Conservation (phyloP, 2,113 vertebrate genomes). For the Siniperca chuatsi region DNA sequence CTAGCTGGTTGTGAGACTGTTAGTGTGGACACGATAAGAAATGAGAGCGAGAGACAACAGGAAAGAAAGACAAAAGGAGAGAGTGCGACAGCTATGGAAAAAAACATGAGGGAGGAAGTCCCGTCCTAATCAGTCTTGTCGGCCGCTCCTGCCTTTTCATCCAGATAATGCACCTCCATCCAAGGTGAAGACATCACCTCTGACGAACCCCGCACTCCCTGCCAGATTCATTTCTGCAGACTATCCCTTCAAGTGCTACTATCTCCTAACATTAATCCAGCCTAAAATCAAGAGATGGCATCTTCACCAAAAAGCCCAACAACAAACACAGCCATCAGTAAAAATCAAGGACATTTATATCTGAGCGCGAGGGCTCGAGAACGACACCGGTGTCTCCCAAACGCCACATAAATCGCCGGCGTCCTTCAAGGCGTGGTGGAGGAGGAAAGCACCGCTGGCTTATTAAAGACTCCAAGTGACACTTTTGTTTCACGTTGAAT, state of each 20-base stretch:
- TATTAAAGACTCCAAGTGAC: conserved; percentile 11
- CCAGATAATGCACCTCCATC: conserved; percentile 64
- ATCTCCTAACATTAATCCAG: conserved; percentile 39
- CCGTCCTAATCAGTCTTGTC: conserved; percentile 39
- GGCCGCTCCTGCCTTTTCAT: conserved; percentile 56
- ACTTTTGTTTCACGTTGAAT: conserved; percentile 12
- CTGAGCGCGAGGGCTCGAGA: background rate
- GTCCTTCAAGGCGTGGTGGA: background rate
- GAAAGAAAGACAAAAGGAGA: background rate
- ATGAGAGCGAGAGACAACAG: background rate
- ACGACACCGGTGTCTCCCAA: background rate
- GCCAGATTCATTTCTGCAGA: conserved; percentile 62
- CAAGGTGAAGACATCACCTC: conserved; percentile 72
- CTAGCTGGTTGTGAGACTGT: background rate
- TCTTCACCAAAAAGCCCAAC: background rate
- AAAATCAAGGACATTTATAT: background rate
- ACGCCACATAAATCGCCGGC: conserved; percentile 29
- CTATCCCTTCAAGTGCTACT: conserved; percentile 59
- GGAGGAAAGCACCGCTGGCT: background rate
- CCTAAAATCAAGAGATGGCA: conserved; percentile 20
- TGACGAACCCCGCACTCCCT: conserved; percentile 32
- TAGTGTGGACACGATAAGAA: background rate
- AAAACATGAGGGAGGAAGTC: conserved; percentile 1
- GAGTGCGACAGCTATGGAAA: background rate
- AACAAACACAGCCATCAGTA: conserved; percentile 24